phyloP scores from a whole-genome alignment of 2,113 vertebrate species.

The Lophochroa leadbeateri region DNA sequence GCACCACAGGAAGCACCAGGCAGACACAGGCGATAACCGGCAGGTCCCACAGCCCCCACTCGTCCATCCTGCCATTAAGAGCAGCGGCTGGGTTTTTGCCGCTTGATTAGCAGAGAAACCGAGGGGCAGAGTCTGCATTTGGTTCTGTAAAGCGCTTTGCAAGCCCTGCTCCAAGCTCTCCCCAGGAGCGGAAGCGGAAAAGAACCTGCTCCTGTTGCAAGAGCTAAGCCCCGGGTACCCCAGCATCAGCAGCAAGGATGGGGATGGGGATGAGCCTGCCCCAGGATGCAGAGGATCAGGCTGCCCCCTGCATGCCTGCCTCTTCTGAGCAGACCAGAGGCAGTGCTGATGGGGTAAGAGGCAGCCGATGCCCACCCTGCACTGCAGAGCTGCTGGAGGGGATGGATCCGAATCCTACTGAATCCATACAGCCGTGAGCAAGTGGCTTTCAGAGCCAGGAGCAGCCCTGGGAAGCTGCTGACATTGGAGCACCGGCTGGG shows the following conservation, averaged over 20 bases:
- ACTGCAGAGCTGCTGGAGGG: accelerated
- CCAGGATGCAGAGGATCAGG: not conserved
- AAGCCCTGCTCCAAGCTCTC: not conserved
- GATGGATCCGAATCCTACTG: not conserved
- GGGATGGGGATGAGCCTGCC: accelerated
- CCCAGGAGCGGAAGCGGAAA: not conserved
- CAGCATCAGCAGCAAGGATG: accelerated
- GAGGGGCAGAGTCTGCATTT: not conserved
- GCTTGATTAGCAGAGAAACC: not conserved
- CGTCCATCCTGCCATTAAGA: not conserved
- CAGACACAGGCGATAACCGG: not conserved
- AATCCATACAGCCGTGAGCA: too few species aligned
- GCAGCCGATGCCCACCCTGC: not conserved
- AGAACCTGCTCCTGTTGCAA: not conserved
- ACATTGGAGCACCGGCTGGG: not conserved
- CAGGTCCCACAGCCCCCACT: not conserved
- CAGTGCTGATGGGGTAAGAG: not conserved
- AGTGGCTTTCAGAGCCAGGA: not conserved
- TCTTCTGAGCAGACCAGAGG: not conserved
- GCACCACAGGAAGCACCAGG: not conserved
- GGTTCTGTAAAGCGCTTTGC: accelerated
- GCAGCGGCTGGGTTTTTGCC: not conserved
- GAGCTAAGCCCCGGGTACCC: not conserved
- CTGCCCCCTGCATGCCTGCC: accelerated
- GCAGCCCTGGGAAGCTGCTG: not conserved